Base-by-base conservation (phyloP, 2,113 vertebrate genomes). In the Scomber japonicus region DNA sequence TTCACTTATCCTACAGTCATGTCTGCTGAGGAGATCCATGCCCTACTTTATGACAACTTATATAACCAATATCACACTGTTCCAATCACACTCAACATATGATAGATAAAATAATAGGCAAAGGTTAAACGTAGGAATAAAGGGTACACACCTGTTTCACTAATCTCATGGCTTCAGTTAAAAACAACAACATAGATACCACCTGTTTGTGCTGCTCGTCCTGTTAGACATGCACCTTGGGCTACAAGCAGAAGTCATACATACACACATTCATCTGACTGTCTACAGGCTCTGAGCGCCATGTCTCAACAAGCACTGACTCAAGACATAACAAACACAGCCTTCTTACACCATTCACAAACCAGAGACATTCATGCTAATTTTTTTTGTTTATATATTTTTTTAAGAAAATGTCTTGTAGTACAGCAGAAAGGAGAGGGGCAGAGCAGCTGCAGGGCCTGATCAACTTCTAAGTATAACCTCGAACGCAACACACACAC, bases 11-110 rank as follows among this genome's bases (percentile, higher is more conserved):
- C 55, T 1, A 17, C 78, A 80, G 51, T 70, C 55, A 24, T 14
- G 45, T 61, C 71, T 80, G 35, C 61, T 68, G n/a, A 82, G 64
- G 75, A 92, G 87, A 90, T 75, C 64, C 73, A 67, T 60, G 75
- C 67, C 65, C 77, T 68, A 84, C 65, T 88, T 86, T 75, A 77
- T 55, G 71, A 77, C 46, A 73, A 44, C 60, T 91, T 85, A 83
- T 63, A 80, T 86, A 92, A 91, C 77, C 27, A 5, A 65, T 35
- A 46, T 17, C 21, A 24, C n/a, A 74, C 27, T 9, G 6, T 53
- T 44, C 9, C n/a, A 35, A 11, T 24, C 15, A 44, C 8, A 67
- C 56, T 16, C 11, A 13, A 35, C 44, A 40, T 16, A 17, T 7
- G 2, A 9, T 7, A 16, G 51, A 78, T 30, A 51, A 13, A 27